phyloP scores from a whole-genome alignment of 1,140 invertebrate genomes.

The Drosophila kanapiae region DNA sequence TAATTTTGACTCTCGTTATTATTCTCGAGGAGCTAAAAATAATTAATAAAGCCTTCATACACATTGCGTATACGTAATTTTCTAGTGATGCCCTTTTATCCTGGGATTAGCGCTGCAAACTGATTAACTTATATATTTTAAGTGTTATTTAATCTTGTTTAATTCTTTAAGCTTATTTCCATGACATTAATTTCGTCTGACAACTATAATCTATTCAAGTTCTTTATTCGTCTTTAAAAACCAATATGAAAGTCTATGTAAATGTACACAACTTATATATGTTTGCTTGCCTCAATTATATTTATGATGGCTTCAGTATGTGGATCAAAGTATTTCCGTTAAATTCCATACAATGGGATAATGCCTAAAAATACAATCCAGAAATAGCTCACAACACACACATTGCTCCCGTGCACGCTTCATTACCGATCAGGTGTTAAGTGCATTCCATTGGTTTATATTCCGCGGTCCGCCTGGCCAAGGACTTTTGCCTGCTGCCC shows the following conservation, averaged over 20 bases:
- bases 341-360: slow-evolving; percentile 7
- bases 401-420: slow-evolving; percentile 31
- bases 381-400: slow-evolving; percentile 20
- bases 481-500: slow-evolving; percentile 38
- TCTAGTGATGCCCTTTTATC: too few species aligned
- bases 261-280: too few species aligned
- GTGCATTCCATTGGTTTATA: slow-evolving; percentile 43
- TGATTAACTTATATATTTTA: neutral
- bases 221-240: neutral
- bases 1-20: too few species aligned
- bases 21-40: too few species aligned
- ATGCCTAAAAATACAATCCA: slow-evolving; percentile 23
- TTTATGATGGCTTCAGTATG: neutral
- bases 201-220: neutral
- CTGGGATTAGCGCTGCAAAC: too few species aligned
- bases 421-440: slow-evolving; percentile 79
- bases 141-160: neutral
- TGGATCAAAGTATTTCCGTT: neutral
- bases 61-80: slow-evolving; percentile 8
- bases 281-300: neutral
- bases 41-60: neutral
- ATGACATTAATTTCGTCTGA: neutral
- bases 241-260: neutral
- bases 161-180: neutral
- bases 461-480: slow-evolving; percentile 29